phyloP scores from a whole-genome alignment of 2,797 vertebrate genomes.

The Myoxocephalus aenaeus region DNA sequence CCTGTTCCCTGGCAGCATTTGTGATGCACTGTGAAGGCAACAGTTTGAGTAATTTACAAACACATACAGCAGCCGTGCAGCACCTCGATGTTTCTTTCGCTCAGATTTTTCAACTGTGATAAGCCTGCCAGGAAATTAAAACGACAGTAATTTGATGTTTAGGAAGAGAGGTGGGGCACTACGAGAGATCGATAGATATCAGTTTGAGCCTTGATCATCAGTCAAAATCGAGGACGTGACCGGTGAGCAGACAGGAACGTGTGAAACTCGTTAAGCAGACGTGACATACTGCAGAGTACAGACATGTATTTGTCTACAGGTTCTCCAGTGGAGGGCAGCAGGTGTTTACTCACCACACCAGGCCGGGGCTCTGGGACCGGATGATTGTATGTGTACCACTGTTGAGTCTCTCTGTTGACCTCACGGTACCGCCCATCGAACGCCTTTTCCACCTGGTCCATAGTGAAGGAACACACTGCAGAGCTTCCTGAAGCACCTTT shows the following conservation, averaged over 20 bases:
- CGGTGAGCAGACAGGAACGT: constrained; percentile 23
- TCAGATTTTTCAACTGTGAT: constrained; percentile 20
- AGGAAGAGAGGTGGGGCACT: constrained; percentile 21
- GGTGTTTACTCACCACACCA: constrained; percentile 85
- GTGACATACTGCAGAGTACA: background rate
- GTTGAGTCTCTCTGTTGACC: constrained; percentile 95
- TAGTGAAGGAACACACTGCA: constrained; percentile 93
- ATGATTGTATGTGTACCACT: constrained; percentile 95
- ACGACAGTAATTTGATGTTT: constrained; percentile 31
- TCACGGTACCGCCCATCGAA: constrained; percentile 93
- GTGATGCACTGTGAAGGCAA: constrained; percentile 89
- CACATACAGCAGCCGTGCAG: constrained; percentile 7
- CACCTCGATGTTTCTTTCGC: background rate
- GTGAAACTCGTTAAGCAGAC: constrained; percentile 1
- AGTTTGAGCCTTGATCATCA: constrained; percentile 30
- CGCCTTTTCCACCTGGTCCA: constrained; percentile 90
- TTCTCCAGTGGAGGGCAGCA: constrained; percentile 66
- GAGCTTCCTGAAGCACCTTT: constrained; percentile 89
- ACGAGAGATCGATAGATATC: constrained; percentile 30
- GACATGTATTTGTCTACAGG: constrained; percentile 1
- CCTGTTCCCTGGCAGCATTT: constrained; percentile 85
- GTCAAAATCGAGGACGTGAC: constrained; percentile 30
- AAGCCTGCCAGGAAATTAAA: constrained; percentile 59
- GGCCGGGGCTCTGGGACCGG: constrained; percentile 91
- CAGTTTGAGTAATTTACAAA: constrained; percentile 9